These are phyloP conservation scores for Epistrophella euchroma DNA, from an alignment of 2,888 invertebrate genomes.

Conservation along the genomic window DNA sequence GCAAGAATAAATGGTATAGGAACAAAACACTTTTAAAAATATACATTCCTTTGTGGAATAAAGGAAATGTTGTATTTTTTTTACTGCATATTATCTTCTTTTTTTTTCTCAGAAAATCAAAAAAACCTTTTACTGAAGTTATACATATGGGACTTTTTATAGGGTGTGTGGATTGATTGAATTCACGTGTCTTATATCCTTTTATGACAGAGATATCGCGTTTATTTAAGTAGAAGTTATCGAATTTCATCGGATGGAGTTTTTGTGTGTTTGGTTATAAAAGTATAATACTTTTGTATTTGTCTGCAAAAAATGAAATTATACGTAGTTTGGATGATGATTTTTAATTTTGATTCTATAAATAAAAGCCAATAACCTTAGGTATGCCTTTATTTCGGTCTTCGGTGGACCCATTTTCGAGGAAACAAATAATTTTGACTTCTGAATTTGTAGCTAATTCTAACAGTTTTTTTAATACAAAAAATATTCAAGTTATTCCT, in stretches of 20 bases:
- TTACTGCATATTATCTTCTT: constrained; percentile 35
- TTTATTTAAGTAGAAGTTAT: constrained; percentile 2
- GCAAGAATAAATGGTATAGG: not conserved
- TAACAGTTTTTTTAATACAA: too few species aligned
- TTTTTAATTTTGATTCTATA: too few species aligned
- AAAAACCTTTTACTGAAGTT: constrained; percentile 26
- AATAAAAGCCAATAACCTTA: too few species aligned
- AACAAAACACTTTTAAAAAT: not conserved
- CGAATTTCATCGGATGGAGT: constrained; percentile 1
- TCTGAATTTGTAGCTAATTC: too few species aligned
- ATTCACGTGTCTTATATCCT: constrained; percentile 64
- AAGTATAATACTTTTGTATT: not conserved
- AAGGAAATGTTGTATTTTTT: constrained; percentile 34
- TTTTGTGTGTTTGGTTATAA: not conserved
- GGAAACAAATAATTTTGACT: too few species aligned
- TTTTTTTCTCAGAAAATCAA: constrained; percentile 9
- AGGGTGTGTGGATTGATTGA: constrained; percentile 58
- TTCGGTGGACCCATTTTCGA: too few species aligned
- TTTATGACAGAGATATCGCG: constrained; percentile 24
- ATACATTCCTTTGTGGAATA: not conserved
- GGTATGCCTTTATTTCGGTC: too few species aligned
- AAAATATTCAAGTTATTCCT: too few species aligned
- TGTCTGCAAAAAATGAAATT: not conserved
- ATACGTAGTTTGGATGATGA: too few species aligned
- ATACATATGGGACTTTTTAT: constrained; percentile 6